Conservation (phyloP, 2,797 vertebrate species). For the Pseudochirops cupreus region DNA sequence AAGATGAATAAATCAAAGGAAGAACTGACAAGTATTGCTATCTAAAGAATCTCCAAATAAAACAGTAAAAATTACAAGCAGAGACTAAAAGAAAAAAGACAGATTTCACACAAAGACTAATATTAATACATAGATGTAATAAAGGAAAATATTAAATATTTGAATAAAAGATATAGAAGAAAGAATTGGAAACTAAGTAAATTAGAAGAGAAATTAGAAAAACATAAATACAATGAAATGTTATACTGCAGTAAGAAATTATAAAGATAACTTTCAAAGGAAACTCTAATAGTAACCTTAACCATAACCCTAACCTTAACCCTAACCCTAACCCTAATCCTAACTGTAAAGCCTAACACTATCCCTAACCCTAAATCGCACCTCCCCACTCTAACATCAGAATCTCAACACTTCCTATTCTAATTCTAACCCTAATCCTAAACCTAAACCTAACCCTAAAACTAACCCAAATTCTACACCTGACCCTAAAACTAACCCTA, state of each 20-base stretch:
- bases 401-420: too few relatives aligned
- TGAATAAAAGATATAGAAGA: neutral
- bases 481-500: too few relatives aligned
- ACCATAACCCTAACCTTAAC: too few relatives aligned
- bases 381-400: too few relatives aligned
- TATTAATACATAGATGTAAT: neutral
- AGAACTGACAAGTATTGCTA: neutral
- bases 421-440: too few relatives aligned
- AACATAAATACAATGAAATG: neutral
- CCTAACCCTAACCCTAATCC: too few relatives aligned
- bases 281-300: too few relatives aligned
- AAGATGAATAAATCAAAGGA: neutral
- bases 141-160: neutral
- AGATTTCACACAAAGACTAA: neutral
- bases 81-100: neutral
- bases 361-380: too few relatives aligned
- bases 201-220: neutral
- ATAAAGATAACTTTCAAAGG: neutral
- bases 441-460: too few relatives aligned
- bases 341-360: too few relatives aligned
- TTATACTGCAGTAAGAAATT: neutral
- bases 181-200: neutral
- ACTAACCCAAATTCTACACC: too few relatives aligned
- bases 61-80: neutral
- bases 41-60: neutral